Evolutionary conservation across 2,888 invertebrate genomes (phyloP).

Genomic region (Cephus spinipes): DNA sequence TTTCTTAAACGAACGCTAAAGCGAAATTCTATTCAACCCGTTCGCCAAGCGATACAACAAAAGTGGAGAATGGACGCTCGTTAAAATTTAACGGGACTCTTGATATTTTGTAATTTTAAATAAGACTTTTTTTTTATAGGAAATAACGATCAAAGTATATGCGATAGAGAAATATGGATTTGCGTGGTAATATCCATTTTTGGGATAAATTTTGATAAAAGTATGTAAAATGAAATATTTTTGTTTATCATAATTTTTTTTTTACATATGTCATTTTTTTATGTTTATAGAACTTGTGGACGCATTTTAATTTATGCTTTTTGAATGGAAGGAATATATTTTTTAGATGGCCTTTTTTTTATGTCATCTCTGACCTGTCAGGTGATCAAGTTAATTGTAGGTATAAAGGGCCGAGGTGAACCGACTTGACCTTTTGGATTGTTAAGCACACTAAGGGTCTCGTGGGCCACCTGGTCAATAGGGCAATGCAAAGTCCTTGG

Average conservation of each 20-base stretch:
- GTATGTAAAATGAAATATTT: background rate
- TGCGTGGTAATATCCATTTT: background rate
- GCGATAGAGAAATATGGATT: background rate
- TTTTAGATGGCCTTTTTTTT: background rate
- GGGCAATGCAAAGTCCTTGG: background rate
- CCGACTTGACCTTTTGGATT: background rate
- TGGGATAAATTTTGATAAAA: too few relatives aligned
- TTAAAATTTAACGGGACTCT: conserved; percentile 6
- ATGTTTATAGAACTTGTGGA: background rate
- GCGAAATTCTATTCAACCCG: background rate
- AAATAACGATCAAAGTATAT: background rate
- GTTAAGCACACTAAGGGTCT: background rate
- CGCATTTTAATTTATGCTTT: background rate
- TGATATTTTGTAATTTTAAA: background rate
- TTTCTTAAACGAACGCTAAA: background rate
- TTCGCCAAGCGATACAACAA: background rate
- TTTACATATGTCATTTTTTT: background rate
- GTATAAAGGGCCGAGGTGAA: background rate
- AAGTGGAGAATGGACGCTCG: background rate
- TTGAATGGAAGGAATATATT: background rate
- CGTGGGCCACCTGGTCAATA: background rate
- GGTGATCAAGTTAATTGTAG: background rate
- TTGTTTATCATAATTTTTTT: background rate
- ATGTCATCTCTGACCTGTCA: background rate
- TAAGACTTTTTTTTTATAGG: background rate